Base-by-base conservation (phyloP, 2,797 vertebrate species). In the Bovichtus variegatus region DNA sequence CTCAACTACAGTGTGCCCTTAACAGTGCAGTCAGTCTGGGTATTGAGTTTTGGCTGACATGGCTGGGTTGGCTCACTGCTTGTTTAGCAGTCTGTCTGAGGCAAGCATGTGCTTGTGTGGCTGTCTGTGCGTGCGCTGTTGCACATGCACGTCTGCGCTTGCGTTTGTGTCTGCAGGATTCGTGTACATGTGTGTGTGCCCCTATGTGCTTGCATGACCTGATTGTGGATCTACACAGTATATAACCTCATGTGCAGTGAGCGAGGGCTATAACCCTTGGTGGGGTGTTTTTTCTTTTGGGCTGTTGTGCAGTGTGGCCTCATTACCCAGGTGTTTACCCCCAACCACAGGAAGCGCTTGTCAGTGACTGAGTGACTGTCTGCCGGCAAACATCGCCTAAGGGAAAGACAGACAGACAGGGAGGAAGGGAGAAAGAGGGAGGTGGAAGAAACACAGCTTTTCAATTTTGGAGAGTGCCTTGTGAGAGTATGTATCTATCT, bases 251-350 rank as follows among this genome's bases (percentile, higher is more conserved):
- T 4, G 8, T 55, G 27, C 57, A 44, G 46, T 50, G 43, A 71
- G 64, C 2, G n/a, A 65, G 49, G 62, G 80, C 76, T 91, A 85
- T 84, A 69, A 91, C 94, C 89, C 92, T 91, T 92, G 80, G 57
- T 84, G 61, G 34, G 9, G 15, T 65, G 18, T 9, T 57, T 91
- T 78, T 55, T 69, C 49, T 23, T 65, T 53, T 58, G 7, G 47
- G 75, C 78, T 93, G 85, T 93, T 89, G 91, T 92, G 94, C 78
- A 78, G 93, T 87, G 23, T 89, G 95, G 90, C 85, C 91, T 93
- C 92, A 93, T 94, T 96, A 95, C 94, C 94, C 92, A 94, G 76
- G 87, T 93, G 92, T 94, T 96, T 95, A 94, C 93, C 92, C 93
- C 91, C 89, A 92, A 93, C 93, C 87, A 95, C 94, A 96, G 95